Base-by-base conservation (phyloP, 1,140 invertebrate species). In the Littorina saxatilis region DNA sequence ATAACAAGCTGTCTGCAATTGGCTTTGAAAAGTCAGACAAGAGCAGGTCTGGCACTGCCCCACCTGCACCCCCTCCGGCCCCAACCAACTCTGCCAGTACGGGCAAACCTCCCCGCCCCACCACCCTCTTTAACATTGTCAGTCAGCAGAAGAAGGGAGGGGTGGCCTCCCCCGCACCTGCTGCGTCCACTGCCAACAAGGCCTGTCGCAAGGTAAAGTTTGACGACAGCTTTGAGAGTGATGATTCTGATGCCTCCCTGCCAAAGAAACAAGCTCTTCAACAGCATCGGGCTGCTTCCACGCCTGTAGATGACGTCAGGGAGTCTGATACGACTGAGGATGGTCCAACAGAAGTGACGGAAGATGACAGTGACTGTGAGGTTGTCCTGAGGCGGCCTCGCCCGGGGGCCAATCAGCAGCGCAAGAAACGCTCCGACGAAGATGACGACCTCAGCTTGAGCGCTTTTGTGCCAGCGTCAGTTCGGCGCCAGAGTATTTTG, bases 401-500 rank as follows among this genome's bases (percentile, higher is more conserved):
- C 29, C 55, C 76, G 9, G 37, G 20, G 23, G 29, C 11, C 13
- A 1, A 4, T 4, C 55, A 43, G 35, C 32, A 37, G 9, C 17
- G 27, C 9, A 39, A 66, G 29, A 37, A 75, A 2, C 40, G 82
- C 32, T 81, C 82, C 23, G 81, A 83, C 27, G 88, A 90, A 80
- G 83, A 85, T 82, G 90, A 90, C 81, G 90, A 91, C 74, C 83
- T 90, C 39, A 91, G 89, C 75, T 73, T 91, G 47, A 89, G 88
- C 83, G 89, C 88, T 4, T 91, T 91, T 85, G 90, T 91, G 0
- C 87, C 90, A 0, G 87, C 84, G 9, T 88, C 89, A 72, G 88
- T 89, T 0, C 82, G 90, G 17, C 81, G 86, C 78, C 81, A 90
- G 74, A 90, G 87, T 68, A 82, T 90, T 9, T 63, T 89, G 15